Evolutionary conservation across 2,888 invertebrate genomes (phyloP), one percentile per base, ranked within the genome.

Genomic region (Gasteruption jaculator): DNA sequence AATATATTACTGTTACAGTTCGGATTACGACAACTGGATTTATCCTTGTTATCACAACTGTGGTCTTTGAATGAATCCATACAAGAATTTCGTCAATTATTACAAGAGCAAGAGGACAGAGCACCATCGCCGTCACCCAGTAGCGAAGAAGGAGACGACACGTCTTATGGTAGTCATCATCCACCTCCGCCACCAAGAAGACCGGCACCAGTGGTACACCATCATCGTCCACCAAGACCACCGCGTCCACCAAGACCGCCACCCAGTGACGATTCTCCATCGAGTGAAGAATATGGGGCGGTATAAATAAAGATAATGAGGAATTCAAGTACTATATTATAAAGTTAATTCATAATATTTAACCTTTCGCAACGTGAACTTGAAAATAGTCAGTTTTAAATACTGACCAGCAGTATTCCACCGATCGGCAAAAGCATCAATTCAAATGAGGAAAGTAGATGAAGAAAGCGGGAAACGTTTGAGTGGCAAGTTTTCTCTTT

Each of bases 51-150:
- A 29, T 91, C 91, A 4, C 93, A 94, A 72, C 77, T 94, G 50
- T 91, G 92, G 91, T 85, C 90, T 1, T 77, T 94, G 37, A 91
- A 92, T 73, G 91, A 93, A 71, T 86, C 91, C 27, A 91, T 93
- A 69, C 90, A 91, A 58, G 88, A 92, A 52, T 91, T 90, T 75
- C 81, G 86, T 31, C 80, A 82, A 54, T 77, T 84, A 50, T 70
- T 84, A 45, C 79, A 79, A 55, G 79, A 78, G 24, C 71, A 69
- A 36, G 69, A 71, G 56, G 80, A 60, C 59, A 75, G 61, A 68
- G 78, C 72, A 58, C 79, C 58, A 61, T 80, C 68, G 57, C 79
- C 56, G 57, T 74, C 48, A 65, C 79, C 56, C 53, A 78, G 56
- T 65, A 79, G 49, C 70, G 79, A 53, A 69, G 72, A 72, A 41